Evolutionary conservation across 64 coral and sea anemone species (phyloP).

Genomic region (Dendronephthya gigantea): DNA sequence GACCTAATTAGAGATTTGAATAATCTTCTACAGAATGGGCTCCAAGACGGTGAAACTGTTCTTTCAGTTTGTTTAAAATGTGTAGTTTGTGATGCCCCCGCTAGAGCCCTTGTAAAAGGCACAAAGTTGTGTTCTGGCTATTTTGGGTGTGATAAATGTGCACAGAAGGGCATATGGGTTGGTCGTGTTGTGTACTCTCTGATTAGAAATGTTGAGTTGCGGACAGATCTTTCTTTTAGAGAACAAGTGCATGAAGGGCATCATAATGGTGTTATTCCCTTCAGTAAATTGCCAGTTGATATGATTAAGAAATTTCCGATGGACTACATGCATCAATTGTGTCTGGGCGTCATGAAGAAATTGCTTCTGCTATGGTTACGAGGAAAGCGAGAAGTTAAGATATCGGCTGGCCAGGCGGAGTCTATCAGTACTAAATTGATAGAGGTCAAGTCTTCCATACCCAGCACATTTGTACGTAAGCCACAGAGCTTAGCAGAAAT

Average conservation of each 20-base stretch:
- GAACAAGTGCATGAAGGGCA: background rate
- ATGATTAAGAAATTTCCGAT: conserved; percentile 20
- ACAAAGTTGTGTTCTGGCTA: background rate
- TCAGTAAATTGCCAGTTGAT: background rate
- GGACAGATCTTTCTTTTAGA: background rate
- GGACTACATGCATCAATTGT: conserved; percentile 12
- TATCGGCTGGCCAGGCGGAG: background rate
- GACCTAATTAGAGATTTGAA: background rate
- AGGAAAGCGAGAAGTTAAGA: background rate
- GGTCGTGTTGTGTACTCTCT: background rate
- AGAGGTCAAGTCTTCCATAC: background rate
- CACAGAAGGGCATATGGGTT: background rate
- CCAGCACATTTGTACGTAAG: background rate
- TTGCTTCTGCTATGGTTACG: background rate
- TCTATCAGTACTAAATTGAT: background rate
- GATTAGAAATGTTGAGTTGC: background rate
- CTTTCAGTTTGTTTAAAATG: background rate
- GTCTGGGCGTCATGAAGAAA: background rate
- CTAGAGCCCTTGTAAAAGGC: background rate
- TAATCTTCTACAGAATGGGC: background rate
- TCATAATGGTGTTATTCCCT: background rate
- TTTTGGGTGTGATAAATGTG: background rate
- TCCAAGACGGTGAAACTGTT: background rate
- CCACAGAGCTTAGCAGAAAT: background rate
- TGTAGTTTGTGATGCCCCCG: background rate